These are phyloP conservation scores for Lanius ludovicianus DNA, from an alignment of 2,113 vertebrate genomes.

Conservation along the genomic window DNA sequence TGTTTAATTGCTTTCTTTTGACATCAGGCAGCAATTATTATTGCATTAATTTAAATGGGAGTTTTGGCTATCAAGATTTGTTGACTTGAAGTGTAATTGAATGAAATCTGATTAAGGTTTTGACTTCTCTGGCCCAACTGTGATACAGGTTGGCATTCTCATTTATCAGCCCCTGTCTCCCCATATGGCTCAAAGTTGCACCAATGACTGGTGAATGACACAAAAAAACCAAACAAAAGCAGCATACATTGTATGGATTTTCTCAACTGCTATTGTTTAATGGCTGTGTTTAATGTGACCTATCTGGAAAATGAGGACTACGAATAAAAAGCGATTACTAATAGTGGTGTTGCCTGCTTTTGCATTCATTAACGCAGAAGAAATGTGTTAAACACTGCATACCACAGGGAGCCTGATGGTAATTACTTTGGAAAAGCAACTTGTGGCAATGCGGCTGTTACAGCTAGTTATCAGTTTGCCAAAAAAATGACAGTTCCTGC, in stretches of 20 bases:
- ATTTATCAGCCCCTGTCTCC: slow-evolving; percentile 74
- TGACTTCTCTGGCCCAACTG: slow-evolving; percentile 71
- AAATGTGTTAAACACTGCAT: slow-evolving; percentile 62
- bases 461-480: slow-evolving; percentile 60
- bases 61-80: slow-evolving; percentile 83
- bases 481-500: slow-evolving; percentile 54
- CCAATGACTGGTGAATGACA: slow-evolving; percentile 80
- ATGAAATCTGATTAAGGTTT: slow-evolving; percentile 77
- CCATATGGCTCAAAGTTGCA: slow-evolving; percentile 80
- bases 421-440: slow-evolving; percentile 70
- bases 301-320: slow-evolving; percentile 89
- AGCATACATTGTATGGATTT: slow-evolving; percentile 88
- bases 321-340: slow-evolving; percentile 89
- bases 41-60: slow-evolving; percentile 80
- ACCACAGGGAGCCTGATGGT: slow-evolving; percentile 49
- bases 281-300: slow-evolving; percentile 95
- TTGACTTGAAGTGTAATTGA: slow-evolving; percentile 77
- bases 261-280: slow-evolving; percentile 92
- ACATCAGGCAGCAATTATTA: slow-evolving; percentile 77
- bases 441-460: slow-evolving; percentile 57
- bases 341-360: slow-evolving; percentile 78
- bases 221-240: slow-evolving; percentile 74
- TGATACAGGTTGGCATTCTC: slow-evolving; percentile 67
- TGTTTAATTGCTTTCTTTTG: slow-evolving; percentile 81
- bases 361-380: slow-evolving; percentile 77